Evolutionary conservation across 2,113 vertebrate genomes (phyloP).

Genomic region (Tretioscincus oriximinensis): DNA sequence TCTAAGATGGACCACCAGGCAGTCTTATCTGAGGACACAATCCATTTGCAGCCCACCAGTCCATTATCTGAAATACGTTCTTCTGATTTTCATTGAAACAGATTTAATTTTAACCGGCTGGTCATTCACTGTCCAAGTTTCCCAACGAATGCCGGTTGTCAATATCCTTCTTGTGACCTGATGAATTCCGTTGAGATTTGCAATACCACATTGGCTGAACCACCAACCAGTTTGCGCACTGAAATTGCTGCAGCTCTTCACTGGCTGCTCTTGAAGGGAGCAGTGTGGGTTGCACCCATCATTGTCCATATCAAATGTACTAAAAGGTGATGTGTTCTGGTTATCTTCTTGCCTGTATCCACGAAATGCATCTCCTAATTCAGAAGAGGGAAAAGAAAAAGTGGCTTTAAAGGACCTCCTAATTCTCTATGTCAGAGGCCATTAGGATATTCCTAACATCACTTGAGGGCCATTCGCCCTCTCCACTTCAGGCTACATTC

Average conservation of each 20-base stretch:
- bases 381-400: slow-evolving; percentile 31
- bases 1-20: slow-evolving; percentile 6
- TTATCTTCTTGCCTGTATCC: slow-evolving; percentile 86
- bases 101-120: slow-evolving; percentile 82
- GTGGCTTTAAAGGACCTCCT: not conserved
- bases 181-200: slow-evolving; percentile 86
- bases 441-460: no score
- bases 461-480: no score
- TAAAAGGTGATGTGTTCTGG: slow-evolving; percentile 88
- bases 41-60: slow-evolving; percentile 6
- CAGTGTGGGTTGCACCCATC: slow-evolving; percentile 84
- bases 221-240: slow-evolving; percentile 86
- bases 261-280: slow-evolving; percentile 67
- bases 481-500: no score
- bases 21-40: slow-evolving; percentile 10
- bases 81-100: slow-evolving; percentile 89
- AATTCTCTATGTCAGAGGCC: not conserved
- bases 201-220: slow-evolving; percentile 87
- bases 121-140: slow-evolving; percentile 82
- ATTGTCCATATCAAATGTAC: slow-evolving; percentile 87
- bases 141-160: slow-evolving; percentile 80
- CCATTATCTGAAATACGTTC: slow-evolving; percentile 72
- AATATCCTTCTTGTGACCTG: slow-evolving; percentile 69
- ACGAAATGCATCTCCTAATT: slow-evolving; percentile 85
- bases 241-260: slow-evolving; percentile 85